Evolutionary conservation across 2,797 vertebrate species (phyloP), one percentile per base, ranked within the genome.

Genomic region (Enteromius paludinosus): DNA sequence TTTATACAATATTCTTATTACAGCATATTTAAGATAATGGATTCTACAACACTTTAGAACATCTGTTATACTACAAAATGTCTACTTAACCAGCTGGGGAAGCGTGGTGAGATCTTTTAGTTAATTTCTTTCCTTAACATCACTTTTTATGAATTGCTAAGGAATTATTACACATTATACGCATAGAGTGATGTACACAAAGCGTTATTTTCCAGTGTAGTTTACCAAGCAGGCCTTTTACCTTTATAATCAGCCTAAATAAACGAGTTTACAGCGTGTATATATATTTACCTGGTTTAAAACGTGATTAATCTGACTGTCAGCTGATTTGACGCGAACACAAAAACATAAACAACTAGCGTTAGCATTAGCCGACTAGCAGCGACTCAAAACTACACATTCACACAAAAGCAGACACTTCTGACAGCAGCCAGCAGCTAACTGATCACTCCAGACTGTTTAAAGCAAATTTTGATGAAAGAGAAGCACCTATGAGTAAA

Each of bases 281-380:
- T 20, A 18, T 12, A 33, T 3, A 28, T 59, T 35, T 14, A 3
- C 0, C n/a, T 43, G 38, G 8, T 23, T 17, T 15, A 25, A 25
- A 65, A 11, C 1, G 8, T 5, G 35, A 23, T 20, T 64, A 47
- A 20, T 20, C 14, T 23, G 4, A 17, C 14, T 23, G 68, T 64
- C 66, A 72, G 64, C 41, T 62, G 28, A 33, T 59, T 15, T 77
- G 74, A 77, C 74, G 59, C 59, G 18, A 47, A 47, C 59, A 77
- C 41, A 41, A 77, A 77, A 77, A 77, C 74, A 77, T 77, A 77
- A 77, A 77, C 74, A 77, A 73, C 72, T 77, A 77, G 74, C 74
- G 64, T 77, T 77, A 77, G 74, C 74, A 77, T 77, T 77, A 77
- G 74, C 74, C 38, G 74, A 45, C 6, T 64, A 77, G 74, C 74